Evolutionary conservation across 2,888 invertebrate genomes (phyloP).

Genomic region (Athalia rosae): DNA sequence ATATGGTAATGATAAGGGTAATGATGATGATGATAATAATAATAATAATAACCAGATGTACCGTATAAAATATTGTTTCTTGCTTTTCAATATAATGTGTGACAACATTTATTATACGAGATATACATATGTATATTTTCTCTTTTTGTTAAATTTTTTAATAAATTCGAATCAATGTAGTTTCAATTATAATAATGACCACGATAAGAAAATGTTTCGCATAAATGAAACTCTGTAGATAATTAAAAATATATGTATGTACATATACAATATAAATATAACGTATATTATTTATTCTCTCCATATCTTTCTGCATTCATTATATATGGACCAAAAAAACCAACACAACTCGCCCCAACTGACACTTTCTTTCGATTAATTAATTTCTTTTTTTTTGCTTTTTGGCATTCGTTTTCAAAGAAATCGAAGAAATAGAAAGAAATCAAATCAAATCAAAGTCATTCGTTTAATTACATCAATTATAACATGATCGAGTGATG

Average conservation of each 20-base stretch:
- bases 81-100: neutral
- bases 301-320: too few species aligned
- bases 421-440: neutral
- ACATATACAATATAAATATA: too few species aligned
- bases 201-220: too few species aligned
- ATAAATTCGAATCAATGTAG: too few species aligned
- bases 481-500: too few species aligned
- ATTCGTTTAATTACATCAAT: neutral
- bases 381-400: constrained; percentile 12
- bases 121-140: neutral
- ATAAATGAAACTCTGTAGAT: too few species aligned
- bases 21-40: neutral
- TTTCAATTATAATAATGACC: too few species aligned
- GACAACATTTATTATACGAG: neutral
- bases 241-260: too few species aligned
- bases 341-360: constrained; percentile 63
- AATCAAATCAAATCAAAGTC: neutral
- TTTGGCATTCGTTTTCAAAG: neutral
- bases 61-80: constrained; percentile 11
- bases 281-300: too few species aligned
- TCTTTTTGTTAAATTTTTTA: neutral
- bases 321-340: neutral
- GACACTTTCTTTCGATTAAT: constrained; percentile 57
- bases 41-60: constrained; percentile 9
- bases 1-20: neutral